Evolutionary conservation across 1,140 invertebrate species (phyloP).

Genomic region (Bombus terrestris): DNA sequence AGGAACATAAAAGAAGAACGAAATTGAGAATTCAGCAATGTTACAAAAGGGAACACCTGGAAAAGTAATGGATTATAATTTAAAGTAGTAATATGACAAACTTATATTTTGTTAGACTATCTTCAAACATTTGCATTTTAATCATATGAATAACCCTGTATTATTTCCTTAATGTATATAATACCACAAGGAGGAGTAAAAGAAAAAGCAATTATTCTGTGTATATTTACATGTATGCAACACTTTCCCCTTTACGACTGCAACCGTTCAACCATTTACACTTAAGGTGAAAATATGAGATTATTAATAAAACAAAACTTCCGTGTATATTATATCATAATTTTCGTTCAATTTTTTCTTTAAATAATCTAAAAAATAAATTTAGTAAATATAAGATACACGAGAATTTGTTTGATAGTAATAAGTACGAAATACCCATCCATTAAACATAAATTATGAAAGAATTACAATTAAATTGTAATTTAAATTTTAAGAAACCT

Average conservation of each 20-base stretch:
- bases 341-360: not conserved
- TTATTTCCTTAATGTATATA: not conserved
- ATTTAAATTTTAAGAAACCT: constrained; percentile 69
- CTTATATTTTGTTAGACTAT: not conserved
- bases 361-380: not conserved
- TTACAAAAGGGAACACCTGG: constrained; percentile 81
- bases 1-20: constrained; percentile 75
- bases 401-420: constrained; percentile 47
- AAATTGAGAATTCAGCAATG: constrained; percentile 77
- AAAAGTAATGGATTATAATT: constrained; percentile 62
- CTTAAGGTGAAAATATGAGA: constrained; percentile 13
- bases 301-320: constrained; percentile 41
- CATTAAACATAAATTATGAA: constrained; percentile 15
- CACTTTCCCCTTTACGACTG: constrained; percentile 34
- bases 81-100: not conserved
- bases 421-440: constrained; percentile 36
- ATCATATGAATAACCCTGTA: not conserved
- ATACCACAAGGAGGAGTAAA: constrained; percentile 34
- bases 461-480: constrained; percentile 38
- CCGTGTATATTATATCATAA: not conserved
- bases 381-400: constrained; percentile 2
- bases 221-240: constrained; percentile 42
- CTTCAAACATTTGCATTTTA: not conserved
- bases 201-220: constrained; percentile 44
- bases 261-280: constrained; percentile 24